Base-by-base conservation (phyloP, 2,888 invertebrate genomes). In the Nymphalis c-album region DNA sequence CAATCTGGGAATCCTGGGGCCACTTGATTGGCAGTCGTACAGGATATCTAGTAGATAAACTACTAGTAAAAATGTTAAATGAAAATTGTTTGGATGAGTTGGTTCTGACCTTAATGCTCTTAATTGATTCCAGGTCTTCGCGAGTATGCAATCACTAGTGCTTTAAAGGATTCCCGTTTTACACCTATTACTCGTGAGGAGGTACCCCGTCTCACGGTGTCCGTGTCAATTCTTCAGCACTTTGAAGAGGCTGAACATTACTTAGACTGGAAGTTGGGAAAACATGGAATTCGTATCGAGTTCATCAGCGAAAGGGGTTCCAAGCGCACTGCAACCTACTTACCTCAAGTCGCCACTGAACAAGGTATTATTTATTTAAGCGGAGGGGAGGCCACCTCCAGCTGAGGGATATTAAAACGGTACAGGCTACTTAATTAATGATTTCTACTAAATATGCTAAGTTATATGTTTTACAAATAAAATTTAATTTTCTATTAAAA, bases 201-300 rank as follows among this genome's bases (percentile, higher is more conserved):
- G 91, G 95, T 99, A 78, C 95, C 97, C 1, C 96, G 97, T 78
- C 94, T 99, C 74, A 96, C 97, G 74, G 98, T 98, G 60, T 98
- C 98, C 31, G 99, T 99, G 73, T 99, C 99, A 47, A 97, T 99
- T 81, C 94, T 99, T 77, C 96, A 97, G 84, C 93, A 99, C 86
- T 99, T 99, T 87, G 99, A 99, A 91, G 98, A 98, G 81, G 99
- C 98, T 0, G 94, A 94, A 68, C 96, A 99, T 85, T 99, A 97
- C 89, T 93, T 98, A 75, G 99, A 99, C 90, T 99, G 99, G 99
- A 97, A 98, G 93, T 95, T 98, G 70, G 99, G 99, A 60, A 94
- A 96, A 67, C 99, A 99, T 87, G 99, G 99, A 69, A 99, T 99
- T 81, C 95, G 99, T 65, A 99, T 99, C 78, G 99, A 99, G 92